These are phyloP conservation scores for Heteractis magnifica DNA, from an alignment of 92 coral and sea anemone species.

Conservation along the genomic window DNA sequence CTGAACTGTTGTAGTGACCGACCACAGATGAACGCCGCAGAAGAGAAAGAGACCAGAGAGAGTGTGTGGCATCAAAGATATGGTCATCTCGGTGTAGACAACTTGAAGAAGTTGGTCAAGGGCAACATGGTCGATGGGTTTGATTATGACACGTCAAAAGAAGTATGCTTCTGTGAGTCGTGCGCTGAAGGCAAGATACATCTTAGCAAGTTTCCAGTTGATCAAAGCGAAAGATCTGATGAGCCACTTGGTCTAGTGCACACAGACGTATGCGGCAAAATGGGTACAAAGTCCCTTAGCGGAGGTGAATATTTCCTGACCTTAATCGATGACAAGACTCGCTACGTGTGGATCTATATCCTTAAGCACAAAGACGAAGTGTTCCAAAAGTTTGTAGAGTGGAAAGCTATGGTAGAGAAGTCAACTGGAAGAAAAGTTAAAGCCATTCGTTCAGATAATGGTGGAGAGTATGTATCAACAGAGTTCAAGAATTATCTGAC, in stretches of 20 bases:
- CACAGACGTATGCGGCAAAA: conserved; percentile 56
- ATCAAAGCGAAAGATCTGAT: conserved; percentile 24
- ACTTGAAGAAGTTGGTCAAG: conserved; percentile 48
- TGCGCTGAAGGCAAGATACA: conserved; percentile 50
- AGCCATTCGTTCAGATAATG: conserved; percentile 51
- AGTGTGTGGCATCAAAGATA: conserved; percentile 51
- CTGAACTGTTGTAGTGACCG: conserved; percentile 18
- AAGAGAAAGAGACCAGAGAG: conserved; percentile 30
- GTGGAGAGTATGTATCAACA: conserved; percentile 37
- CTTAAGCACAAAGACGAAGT: conserved; percentile 51
- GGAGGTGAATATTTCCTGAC: conserved; percentile 55
- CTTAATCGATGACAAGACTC: conserved; percentile 52
- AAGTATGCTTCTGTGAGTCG: conserved; percentile 37
- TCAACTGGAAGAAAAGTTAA: conserved; percentile 34
- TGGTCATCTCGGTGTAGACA: conserved; percentile 62
- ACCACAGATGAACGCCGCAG: conserved; percentile 21
- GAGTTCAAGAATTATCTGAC: conserved; percentile 42
- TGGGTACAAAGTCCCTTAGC: conserved; percentile 49
- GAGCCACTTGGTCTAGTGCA: conserved; percentile 50
- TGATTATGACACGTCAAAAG: conserved; percentile 35
- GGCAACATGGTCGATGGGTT: conserved; percentile 47
- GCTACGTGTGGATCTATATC: conserved; percentile 42
- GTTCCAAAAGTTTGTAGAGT: conserved; percentile 39
- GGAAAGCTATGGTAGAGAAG: conserved; percentile 56
- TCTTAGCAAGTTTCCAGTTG: conserved; percentile 39